phyloP scores from a whole-genome alignment of 2,888 invertebrate species.

The Lamellibrachia columna region DNA sequence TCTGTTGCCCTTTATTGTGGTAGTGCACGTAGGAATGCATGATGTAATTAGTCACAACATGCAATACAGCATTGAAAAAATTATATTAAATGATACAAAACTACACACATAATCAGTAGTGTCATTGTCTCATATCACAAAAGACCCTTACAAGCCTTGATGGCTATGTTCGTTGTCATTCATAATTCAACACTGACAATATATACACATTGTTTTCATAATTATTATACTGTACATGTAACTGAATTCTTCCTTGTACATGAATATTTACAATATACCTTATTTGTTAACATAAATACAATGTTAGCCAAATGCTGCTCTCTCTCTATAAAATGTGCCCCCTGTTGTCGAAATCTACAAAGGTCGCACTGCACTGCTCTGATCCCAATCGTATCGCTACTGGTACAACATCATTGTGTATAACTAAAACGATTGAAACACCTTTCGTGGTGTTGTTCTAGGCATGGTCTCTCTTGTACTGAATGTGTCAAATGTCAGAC shows the following conservation, averaged over 20 bases:
- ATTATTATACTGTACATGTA: background rate
- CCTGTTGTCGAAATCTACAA: too few relatives aligned
- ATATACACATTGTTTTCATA: background rate
- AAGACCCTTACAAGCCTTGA: background rate
- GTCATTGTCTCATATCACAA: background rate
- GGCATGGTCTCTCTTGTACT: background rate
- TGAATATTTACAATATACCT: background rate
- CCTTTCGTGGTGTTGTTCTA: background rate
- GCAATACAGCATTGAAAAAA: background rate
- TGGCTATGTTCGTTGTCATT: background rate
- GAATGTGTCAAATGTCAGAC: background rate
- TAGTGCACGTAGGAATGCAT: background rate
- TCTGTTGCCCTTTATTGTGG: too few relatives aligned
- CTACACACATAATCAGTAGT: background rate
- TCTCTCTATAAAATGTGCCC: background rate
- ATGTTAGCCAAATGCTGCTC: background rate
- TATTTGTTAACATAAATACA: background rate
- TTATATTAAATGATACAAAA: background rate
- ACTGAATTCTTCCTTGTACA: background rate
- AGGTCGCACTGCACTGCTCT: background rate
- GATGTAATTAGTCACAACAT: background rate
- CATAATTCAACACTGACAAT: background rate
- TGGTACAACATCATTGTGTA: background rate
- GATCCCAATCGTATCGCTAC: background rate
- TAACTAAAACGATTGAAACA: background rate